Evolutionary conservation across 2,888 invertebrate species (phyloP).

Genomic region (Agonum fuliginosum): DNA sequence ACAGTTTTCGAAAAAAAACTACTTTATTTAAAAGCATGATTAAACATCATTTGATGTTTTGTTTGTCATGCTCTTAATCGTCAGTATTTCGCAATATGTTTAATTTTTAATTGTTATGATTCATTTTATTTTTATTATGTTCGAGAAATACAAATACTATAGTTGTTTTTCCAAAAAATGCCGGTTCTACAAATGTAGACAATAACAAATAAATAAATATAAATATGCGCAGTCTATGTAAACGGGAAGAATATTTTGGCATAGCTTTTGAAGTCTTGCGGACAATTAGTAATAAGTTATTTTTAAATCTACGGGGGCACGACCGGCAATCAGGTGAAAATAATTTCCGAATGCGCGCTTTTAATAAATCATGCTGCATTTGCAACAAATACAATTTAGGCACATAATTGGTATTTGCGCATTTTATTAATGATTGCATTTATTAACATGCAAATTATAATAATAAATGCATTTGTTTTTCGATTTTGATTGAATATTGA

Average conservation of each 20-base stretch:
- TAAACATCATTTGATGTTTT: constrained; percentile 6
- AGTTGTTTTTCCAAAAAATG: no score
- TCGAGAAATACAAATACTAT: not conserved
- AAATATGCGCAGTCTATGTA: constrained; percentile 41
- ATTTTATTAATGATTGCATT: no score
- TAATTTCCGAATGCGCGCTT: constrained; percentile 63
- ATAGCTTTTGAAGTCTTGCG: constrained; percentile 24
- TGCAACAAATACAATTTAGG: constrained; percentile 25
- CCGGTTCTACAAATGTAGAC: constrained; percentile 10
- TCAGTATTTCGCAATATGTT: constrained; percentile 1
- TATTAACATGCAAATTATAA: no score
- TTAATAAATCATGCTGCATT: constrained; percentile 47
- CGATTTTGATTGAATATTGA: constrained; percentile 6
- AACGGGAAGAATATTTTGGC: constrained; percentile 40
- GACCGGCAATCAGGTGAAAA: constrained; percentile 56
- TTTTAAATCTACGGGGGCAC: constrained; percentile 56
- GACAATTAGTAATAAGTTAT: constrained; percentile 54
- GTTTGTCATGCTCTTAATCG: constrained; percentile 6
- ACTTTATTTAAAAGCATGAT: constrained; percentile 26
- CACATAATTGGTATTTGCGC: not conserved
- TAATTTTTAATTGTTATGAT: not conserved
- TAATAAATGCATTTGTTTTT: not conserved
- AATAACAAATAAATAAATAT: constrained; percentile 39
- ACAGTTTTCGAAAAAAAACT: constrained; percentile 22
- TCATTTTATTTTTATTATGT: not conserved